These are phyloP conservation scores for Cyprinodon tularosa DNA, from an alignment of 2,113 vertebrate species.

Conservation along the genomic window DNA sequence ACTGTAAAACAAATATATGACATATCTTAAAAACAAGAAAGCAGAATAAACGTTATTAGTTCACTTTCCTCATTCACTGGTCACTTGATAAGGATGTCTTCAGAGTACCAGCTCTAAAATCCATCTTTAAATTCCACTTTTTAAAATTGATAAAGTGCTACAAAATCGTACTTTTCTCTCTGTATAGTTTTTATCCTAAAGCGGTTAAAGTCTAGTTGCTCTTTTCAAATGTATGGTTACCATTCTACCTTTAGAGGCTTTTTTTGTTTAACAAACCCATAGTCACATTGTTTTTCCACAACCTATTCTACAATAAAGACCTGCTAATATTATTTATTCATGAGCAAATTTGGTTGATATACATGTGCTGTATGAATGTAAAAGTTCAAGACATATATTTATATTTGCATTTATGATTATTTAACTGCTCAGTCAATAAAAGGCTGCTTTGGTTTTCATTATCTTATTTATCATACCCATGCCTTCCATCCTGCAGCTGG, in stretches of 20 bases:
- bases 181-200: constrained; percentile 18
- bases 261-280: constrained; percentile 21
- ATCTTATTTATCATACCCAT: background rate
- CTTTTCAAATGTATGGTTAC: constrained; percentile 34
- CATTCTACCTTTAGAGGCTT: constrained; percentile 3
- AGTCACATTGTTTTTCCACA: constrained; percentile 28
- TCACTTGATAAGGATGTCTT: constrained; percentile 19
- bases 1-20: background rate
- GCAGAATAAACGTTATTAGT: background rate
- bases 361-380: constrained; percentile 7
- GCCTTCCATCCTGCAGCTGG: background rate
- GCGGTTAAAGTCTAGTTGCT: constrained; percentile 18
- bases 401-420: background rate
- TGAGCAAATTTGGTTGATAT: constrained; percentile 3
- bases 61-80: constrained; percentile 13
- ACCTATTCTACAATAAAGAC: constrained; percentile 35
- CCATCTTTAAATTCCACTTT: constrained; percentile 25
- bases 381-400: constrained; percentile 3
- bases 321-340: background rate
- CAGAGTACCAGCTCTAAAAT: constrained; percentile 82
- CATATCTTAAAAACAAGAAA: background rate
- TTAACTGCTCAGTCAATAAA: constrained; percentile 7
- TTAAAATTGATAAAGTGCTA: constrained; percentile 55
- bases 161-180: constrained; percentile 7
- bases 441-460: constrained; percentile 1